Percentiles rank a stretch among this genome's conserved stretches.
Evolutionary conservation across 2,113 vertebrate genomes (phyloP).

Genomic region (Sciurus niger): DNA sequence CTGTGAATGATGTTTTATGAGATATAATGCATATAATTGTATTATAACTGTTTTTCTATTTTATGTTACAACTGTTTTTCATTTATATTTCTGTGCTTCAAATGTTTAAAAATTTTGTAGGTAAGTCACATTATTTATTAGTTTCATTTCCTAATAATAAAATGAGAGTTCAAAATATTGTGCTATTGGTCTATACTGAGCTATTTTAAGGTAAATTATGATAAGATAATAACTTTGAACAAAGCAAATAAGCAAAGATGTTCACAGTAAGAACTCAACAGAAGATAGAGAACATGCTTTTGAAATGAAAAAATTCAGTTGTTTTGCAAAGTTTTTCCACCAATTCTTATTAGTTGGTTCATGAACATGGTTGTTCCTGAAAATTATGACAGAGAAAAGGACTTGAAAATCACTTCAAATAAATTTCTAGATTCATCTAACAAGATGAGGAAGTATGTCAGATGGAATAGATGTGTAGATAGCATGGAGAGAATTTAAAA

Average conservation of each 20-base stretch:
- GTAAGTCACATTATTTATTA: not conserved
- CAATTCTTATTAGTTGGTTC: not conserved
- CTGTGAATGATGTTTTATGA: not conserved
- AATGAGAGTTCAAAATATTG: not conserved
- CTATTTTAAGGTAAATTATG: not conserved
- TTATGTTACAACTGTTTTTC: not conserved
- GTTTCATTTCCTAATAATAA: not conserved
- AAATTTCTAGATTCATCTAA: not conserved
- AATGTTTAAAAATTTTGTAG: not conserved
- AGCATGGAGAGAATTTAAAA: not conserved
- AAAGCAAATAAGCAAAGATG: not conserved
- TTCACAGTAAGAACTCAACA: not conserved
- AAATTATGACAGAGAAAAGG: conserved; percentile 1
- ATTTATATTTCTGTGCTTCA: not conserved
- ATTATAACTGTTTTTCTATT: not conserved
- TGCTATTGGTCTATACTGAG: not conserved
- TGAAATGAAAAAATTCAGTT: not conserved
- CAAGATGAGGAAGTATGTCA: not conserved
- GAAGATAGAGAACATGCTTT: not conserved
- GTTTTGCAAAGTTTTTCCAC: not conserved
- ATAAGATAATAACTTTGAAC: not conserved
- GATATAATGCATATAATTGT: not conserved
- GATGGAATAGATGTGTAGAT: not conserved
- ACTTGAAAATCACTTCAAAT: not conserved
- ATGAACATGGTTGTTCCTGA: not conserved